Percentiles rank a stretch among this genome's conserved stretches.
Evolutionary conservation across 1,140 invertebrate genomes (phyloP).

Genomic region (Drosophila sp.): DNA sequence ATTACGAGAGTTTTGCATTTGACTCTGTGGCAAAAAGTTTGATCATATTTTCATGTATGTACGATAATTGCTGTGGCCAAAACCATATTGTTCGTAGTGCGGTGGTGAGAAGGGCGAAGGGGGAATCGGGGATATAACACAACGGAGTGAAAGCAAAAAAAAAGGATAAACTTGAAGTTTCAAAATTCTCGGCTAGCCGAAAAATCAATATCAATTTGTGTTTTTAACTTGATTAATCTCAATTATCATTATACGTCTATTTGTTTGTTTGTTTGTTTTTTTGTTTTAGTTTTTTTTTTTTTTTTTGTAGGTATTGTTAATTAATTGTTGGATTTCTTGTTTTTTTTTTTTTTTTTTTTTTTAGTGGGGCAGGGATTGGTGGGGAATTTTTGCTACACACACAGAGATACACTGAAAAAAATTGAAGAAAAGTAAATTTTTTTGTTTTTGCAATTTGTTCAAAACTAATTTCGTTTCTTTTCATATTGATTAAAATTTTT

Average conservation of each 20-base stretch:
- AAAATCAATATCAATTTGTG: conserved; percentile 10
- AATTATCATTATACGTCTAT: conserved; percentile 8
- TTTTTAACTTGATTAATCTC: conserved; percentile 14
- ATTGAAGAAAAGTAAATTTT: conserved; percentile 69
- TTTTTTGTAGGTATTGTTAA: conserved; percentile 26
- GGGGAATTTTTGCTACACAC: conserved; percentile 68
- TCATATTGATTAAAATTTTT: background rate
- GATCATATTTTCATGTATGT: conserved; percentile 15
- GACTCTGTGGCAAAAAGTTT: conserved; percentile 13
- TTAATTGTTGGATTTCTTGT: conserved; percentile 25
- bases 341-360: conserved; percentile 28
- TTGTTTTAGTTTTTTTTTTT: conserved; percentile 1
- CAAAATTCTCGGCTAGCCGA: conserved; percentile 23
- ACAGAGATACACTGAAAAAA: conserved; percentile 79
- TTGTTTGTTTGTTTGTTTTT: conserved; percentile 3
- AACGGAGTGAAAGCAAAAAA: background rate
- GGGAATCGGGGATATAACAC: conserved; percentile 2
- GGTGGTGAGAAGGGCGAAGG: background rate
- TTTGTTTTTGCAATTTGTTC: conserved; percentile 22
- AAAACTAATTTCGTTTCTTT: background rate
- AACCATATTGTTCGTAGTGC: conserved; percentile 6
- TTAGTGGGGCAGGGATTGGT: conserved; percentile 35
- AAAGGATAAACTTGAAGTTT: background rate
- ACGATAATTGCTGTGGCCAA: conserved; percentile 6
- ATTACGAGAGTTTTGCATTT: conserved; percentile 6